Conservation (phyloP, 2,888 invertebrate species). For the Leptopilina drosophilae region DNA sequence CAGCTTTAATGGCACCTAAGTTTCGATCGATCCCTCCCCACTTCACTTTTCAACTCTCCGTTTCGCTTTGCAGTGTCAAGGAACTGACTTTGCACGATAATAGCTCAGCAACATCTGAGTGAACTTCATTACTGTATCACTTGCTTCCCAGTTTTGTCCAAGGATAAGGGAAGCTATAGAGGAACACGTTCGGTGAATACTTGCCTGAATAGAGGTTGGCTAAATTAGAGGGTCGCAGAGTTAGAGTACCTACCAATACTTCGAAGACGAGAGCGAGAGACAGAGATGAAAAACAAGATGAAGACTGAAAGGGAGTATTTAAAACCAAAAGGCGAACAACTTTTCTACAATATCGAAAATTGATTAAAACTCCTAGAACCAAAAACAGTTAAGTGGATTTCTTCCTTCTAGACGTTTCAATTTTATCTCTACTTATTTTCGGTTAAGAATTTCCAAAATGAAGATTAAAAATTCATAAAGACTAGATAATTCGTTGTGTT, state of each 20-base stretch:
- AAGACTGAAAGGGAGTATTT: neutral
- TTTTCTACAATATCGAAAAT: neutral
- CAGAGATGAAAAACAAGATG: neutral
- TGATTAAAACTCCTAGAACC: neutral
- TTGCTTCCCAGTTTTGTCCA: slow-evolving; percentile 29
- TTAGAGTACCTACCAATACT: neutral
- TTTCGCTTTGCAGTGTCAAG: slow-evolving; percentile 24
- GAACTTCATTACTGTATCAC: slow-evolving; percentile 40
- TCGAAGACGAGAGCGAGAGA: neutral
- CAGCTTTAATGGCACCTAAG: slow-evolving; percentile 36
- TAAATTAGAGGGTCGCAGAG: slow-evolving; percentile 45
- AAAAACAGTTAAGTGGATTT: neutral
- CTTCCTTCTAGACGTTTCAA: neutral
- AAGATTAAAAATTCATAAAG: too few species aligned
- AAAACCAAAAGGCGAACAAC: neutral
- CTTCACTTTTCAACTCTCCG: slow-evolving; percentile 26
- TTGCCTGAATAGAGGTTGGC: slow-evolving; percentile 3
- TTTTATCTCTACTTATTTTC: neutral
- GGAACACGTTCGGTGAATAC: slow-evolving; percentile 41
- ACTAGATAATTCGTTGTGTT: too few species aligned
- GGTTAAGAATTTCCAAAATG: too few species aligned
- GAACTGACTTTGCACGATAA: slow-evolving; percentile 34
- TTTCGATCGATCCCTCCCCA: slow-evolving; percentile 29
- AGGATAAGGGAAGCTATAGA: slow-evolving; percentile 18
- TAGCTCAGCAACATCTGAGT: slow-evolving; percentile 36